Evolutionary conservation across 2,888 invertebrate genomes (phyloP).

Genomic region (Chrysolina americana): DNA sequence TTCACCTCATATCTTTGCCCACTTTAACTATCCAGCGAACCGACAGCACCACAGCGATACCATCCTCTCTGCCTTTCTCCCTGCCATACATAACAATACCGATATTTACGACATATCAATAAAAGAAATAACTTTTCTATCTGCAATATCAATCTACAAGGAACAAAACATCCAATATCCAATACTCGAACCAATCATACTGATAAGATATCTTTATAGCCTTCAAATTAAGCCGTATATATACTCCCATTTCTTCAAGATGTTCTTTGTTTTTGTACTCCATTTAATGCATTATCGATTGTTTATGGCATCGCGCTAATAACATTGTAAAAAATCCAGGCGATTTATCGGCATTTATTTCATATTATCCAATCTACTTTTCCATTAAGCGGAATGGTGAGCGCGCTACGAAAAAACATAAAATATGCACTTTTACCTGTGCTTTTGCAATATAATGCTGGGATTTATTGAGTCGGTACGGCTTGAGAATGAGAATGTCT

Average conservation of each 20-base stretch:
- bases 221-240: slow-evolving; percentile 27
- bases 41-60: neutral
- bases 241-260: slow-evolving; percentile 9
- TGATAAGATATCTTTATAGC: slow-evolving; percentile 29
- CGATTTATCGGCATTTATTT: slow-evolving; percentile 38
- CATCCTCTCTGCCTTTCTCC: neutral
- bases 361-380: slow-evolving; percentile 34
- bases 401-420: slow-evolving; percentile 23
- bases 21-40: too few relatives aligned
- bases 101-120: slow-evolving; percentile 27
- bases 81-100: neutral
- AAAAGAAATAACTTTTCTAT: slow-evolving; percentile 28
- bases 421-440: slow-evolving; percentile 28
- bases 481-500: slow-evolving; percentile 11
- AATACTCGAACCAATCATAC: slow-evolving; percentile 20
- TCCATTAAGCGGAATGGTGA: slow-evolving; percentile 28
- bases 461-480: slow-evolving; percentile 27
- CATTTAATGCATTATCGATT: slow-evolving; percentile 22
- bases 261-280: slow-evolving; percentile 23
- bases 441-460: slow-evolving; percentile 21
- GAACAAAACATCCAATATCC: slow-evolving; percentile 22
- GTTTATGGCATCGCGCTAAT: slow-evolving; percentile 32
- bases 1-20: too few relatives aligned
- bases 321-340: slow-evolving; percentile 29
- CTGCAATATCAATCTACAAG: slow-evolving; percentile 16